Percentiles rank a stretch among this genome's conserved stretches.
Conservation (phyloP, 2,113 vertebrate genomes). For the Xenopus laevis region DNA sequence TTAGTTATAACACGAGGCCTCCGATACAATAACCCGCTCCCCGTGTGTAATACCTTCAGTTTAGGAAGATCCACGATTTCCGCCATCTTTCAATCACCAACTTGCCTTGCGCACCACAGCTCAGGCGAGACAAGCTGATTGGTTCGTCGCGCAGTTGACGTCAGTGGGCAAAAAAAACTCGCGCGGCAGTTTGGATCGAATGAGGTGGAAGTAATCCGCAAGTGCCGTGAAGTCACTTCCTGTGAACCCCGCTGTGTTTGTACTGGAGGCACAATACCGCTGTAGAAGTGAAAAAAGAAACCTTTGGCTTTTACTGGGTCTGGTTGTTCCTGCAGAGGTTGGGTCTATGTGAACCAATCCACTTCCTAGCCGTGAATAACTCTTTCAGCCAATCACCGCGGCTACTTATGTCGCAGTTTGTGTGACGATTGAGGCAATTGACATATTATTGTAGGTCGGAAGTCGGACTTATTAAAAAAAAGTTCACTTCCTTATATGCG, state of each 20-base stretch:
- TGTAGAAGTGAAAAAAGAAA: too few relatives aligned
- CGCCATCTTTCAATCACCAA: slow-evolving; percentile 29
- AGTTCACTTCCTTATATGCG: too few relatives aligned
- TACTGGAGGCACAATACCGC: too few relatives aligned
- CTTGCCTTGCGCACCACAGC: not conserved
- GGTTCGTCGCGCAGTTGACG: slow-evolving; percentile 14
- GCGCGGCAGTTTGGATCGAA: slow-evolving; percentile 10
- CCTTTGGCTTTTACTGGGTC: too few relatives aligned
- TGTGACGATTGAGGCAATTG: not conserved
- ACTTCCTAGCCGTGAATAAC: too few relatives aligned
- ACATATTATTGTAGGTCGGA: not conserved
- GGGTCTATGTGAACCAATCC: too few relatives aligned
- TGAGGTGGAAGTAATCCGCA: not conserved
- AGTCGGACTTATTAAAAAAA: not conserved
- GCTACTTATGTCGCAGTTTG: not conserved
- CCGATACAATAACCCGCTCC: not conserved
- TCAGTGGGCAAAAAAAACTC: not conserved
- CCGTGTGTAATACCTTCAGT: slow-evolving; percentile 17
- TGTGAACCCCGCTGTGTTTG: too few relatives aligned
- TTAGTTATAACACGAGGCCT: too few relatives aligned
- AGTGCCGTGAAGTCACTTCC: too few relatives aligned
- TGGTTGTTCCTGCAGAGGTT: too few relatives aligned
- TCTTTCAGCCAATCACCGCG: not conserved
- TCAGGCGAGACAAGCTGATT: not conserved
- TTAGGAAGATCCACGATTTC: slow-evolving; percentile 34